phyloP scores from a whole-genome alignment of 2,113 vertebrate species.

The Butorides virescens region DNA sequence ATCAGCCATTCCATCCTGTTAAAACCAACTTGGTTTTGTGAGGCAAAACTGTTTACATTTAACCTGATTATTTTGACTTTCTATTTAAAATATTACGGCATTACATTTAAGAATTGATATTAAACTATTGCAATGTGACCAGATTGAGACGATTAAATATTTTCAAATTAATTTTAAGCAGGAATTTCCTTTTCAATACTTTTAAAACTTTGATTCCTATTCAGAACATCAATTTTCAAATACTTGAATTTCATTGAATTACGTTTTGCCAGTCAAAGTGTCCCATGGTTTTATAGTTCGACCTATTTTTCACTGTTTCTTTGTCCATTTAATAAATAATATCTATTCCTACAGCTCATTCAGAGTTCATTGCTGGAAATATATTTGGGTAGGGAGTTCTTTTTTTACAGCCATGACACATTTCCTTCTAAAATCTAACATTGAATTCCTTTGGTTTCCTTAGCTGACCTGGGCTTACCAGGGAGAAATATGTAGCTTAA shows the following conservation, averaged over 20 bases:
- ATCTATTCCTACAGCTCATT: not conserved
- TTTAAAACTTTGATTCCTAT: not conserved
- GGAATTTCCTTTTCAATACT: not conserved
- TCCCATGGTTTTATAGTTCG: not conserved
- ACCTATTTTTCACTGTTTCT: not conserved
- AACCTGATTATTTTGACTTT: not conserved
- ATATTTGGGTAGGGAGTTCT: constrained; percentile 22
- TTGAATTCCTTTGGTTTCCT: constrained; percentile 31
- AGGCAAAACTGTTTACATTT: not conserved
- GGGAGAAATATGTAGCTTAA: constrained; percentile 49
- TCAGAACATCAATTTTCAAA: not conserved
- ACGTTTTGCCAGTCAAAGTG: not conserved
- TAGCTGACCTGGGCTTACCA: constrained; percentile 18
- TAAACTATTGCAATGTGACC: not conserved
- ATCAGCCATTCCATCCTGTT: not conserved
- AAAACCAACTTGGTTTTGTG: not conserved
- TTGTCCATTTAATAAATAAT: constrained; percentile 11
- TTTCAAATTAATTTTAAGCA: not conserved
- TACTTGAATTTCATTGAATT: not conserved
- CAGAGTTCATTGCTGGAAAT: not conserved
- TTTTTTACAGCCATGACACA: constrained; percentile 10
- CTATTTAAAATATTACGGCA: not conserved
- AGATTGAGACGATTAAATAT: not conserved
- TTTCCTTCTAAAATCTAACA: constrained; percentile 30
- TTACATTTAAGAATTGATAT: not conserved